A percentile compares a stretch with the other conserved stretches of the same genome.
Conservation (phyloP, 1,140 invertebrate species). For the Plutomurus gul region DNA sequence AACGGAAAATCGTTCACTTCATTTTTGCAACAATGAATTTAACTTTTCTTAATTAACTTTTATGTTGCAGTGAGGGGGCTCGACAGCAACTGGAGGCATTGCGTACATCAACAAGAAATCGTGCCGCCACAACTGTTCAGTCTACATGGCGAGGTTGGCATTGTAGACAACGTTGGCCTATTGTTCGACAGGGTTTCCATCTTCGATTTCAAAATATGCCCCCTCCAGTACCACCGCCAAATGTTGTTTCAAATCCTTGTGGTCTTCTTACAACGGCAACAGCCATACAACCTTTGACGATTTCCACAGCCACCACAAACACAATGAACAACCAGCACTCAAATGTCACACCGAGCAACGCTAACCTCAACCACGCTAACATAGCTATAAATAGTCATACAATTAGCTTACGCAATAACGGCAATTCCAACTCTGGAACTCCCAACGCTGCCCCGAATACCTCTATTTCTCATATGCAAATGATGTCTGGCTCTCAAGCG, state of each 20-base stretch:
- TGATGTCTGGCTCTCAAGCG: conserved; percentile 11
- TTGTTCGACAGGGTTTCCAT: conserved; percentile 60
- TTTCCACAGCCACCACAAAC: not conserved
- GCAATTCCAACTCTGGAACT: not conserved
- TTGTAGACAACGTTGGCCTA: conserved; percentile 71
- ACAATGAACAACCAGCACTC: not conserved
- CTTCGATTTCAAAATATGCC: conserved; percentile 48
- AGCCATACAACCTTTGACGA: not conserved
- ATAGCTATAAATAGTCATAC: conserved; percentile 3
- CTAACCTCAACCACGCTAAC: not conserved
- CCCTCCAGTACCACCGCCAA: conserved; percentile 33
- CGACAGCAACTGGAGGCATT: conserved; percentile 84
- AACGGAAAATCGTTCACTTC: too few species aligned
- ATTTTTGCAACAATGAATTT: too few species aligned
- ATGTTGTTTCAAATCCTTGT: not conserved
- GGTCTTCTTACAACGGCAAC: not conserved
- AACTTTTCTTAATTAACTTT: not conserved
- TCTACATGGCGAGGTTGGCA: conserved; percentile 80
- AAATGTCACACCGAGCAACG: not conserved
- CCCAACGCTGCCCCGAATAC: not conserved
- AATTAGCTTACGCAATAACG: not conserved
- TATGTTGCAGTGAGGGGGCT: conserved; percentile 76
- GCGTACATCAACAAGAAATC: conserved; percentile 73
- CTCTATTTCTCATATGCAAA: not conserved
- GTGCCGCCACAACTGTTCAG: conserved; percentile 76